Evolutionary conservation across 2,888 invertebrate species (phyloP), one percentile per base, ranked within the genome.

Genomic region (Schrankia costaestrigalis): DNA sequence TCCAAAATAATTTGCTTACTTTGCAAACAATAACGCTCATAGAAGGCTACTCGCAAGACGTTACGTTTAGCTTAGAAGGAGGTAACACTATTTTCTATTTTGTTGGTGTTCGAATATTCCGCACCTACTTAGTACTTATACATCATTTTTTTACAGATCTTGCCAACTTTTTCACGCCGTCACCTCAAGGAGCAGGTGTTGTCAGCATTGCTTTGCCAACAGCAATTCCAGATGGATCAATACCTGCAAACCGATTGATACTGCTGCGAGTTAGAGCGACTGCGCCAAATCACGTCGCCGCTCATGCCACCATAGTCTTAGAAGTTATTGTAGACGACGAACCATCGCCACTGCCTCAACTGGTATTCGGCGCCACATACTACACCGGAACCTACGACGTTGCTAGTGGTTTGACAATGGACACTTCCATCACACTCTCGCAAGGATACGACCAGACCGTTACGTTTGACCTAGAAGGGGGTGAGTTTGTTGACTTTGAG

Each of bases 321-420:
- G 46, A 55, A 35, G 38, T 50, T 3, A 18, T 38, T 3, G 12
- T 31, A 11, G 41, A 50, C 2, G 31, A 39, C 0, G 35, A 39
- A 1, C 11, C 9, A 1, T 10, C 29, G 2, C 6, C 34, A 1
- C 13, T 3, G 11, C 29, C 29, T 14, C 29, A 13, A 10, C 39
- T 56, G 0, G 29, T 38, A 1, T 63, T 65, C 25, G 36, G 29
- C 18, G 12, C 31, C 11, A 30, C 56, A 3, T 67, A 50, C 33
- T 71, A 69, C 39, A 54, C 55, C 2, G 71, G 70, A 5, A 31
- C 41, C 7, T 69, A 59, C 31, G 43, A 44, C 6, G 49, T 36
- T 27, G 14, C 19, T 3, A 41, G 6, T 6, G 57, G 58, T 2
- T 46, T 71, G 3, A 11, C 11, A 1, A 56, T 69, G 14, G 32